Conservation (phyloP, 2,797 vertebrate genomes). For the Enteromius fasciolatus region DNA sequence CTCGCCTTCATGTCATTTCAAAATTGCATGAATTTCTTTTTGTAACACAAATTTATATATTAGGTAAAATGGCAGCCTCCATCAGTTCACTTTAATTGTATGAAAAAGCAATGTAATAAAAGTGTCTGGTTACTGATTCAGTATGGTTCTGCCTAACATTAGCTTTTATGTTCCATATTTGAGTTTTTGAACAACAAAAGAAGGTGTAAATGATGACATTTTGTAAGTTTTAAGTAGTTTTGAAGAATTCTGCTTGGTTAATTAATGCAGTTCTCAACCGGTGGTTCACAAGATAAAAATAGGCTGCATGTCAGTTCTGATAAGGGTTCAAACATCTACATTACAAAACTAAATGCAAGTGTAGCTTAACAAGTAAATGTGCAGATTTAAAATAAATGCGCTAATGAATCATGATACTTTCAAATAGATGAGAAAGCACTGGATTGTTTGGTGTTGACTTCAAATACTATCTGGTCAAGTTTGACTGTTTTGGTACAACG, state of each 20-base stretch:
- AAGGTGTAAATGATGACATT: neutral
- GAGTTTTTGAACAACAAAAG: neutral
- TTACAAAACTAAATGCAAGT: neutral
- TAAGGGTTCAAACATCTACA: neutral
- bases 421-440: neutral
- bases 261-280: neutral
- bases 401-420: neutral
- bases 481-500: neutral
- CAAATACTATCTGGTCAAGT: neutral
- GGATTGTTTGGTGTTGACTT: neutral
- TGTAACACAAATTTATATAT: neutral
- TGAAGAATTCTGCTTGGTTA: neutral
- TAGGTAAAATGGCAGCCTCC: neutral
- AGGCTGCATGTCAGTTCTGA: neutral
- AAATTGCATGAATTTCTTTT: neutral
- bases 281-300: conserved; percentile 1
- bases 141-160: neutral
- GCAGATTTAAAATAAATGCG: neutral
- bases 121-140: neutral
- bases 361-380: neutral
- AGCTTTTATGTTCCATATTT: neutral
- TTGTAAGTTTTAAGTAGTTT: neutral
- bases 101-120: neutral
- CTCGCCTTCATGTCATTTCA: neutral
- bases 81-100: conserved; percentile 1